Evolutionary conservation across 2,888 invertebrate genomes (phyloP), one percentile per base, ranked within the genome.

Genomic region (Nysson spinosus): DNA sequence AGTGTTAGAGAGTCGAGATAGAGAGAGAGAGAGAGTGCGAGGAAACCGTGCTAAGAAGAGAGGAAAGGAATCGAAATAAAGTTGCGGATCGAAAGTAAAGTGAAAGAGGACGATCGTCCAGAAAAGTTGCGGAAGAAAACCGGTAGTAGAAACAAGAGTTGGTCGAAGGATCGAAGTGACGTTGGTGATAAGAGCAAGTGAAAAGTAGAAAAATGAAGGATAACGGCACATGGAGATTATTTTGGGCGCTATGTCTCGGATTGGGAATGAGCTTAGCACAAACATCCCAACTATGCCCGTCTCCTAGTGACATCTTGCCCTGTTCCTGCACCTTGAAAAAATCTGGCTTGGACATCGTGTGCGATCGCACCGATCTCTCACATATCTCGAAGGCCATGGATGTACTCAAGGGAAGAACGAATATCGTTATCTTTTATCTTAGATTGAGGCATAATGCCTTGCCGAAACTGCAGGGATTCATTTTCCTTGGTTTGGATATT

Each of bases 301-400:
- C 92, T 64, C 91, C 92, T 73, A 88, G 88, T 82, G 94, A 94
- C 65, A 94, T 96, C 82, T 88, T 92, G 47, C 95, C 96, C 24
- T 96, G 96, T 88, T 90, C 91, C 75, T 96, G 96, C 87, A 92
- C 91, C 75, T 93, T 95, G 74, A 96, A 96, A 88, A 96, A 95
- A 88, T 94, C 95, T 82, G 96, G 96, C 39, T 90, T 96, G 76
- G 96, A 96, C 86, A 93, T 96, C 69, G 90, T 95, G 69, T 96
- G 96, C 90, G 96, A 96, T 89, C 93, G 93, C 79, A 95, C 95
- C 49, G 95, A 95, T 84, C 91, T 93, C 78, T 90, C 90, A 71
- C 94, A 94, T 81, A 95, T 96, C 85, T 92, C 88, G 65, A 90
- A 91, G 86, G 95, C 95, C 9, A 95, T 96, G 95, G 92, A 92